phyloP scores from a whole-genome alignment of 2,797 vertebrate species.

The Hafferia zeledoni region DNA sequence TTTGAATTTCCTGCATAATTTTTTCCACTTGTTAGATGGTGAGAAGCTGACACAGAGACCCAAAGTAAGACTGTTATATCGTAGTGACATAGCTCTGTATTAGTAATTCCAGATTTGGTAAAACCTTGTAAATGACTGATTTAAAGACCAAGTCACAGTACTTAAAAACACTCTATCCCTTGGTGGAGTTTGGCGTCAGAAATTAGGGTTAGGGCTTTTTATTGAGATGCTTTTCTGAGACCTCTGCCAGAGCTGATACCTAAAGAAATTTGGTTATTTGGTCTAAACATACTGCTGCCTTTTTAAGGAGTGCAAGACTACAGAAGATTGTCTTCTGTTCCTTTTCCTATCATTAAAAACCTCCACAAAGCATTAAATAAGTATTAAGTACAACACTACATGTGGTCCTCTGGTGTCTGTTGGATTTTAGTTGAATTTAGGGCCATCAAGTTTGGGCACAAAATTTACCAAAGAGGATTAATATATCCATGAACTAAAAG shows the following conservation, averaged over 20 bases:
- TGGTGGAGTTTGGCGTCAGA: neutral
- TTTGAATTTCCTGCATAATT: neutral
- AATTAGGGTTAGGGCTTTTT: neutral
- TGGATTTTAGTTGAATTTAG: neutral
- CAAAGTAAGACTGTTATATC: neutral
- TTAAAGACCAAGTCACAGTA: neutral
- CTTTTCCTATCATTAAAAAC: neutral
- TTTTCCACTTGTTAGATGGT: neutral
- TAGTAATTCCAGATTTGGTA: neutral
- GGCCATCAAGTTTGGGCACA: neutral
- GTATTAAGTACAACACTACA: neutral
- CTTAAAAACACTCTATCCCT: neutral
- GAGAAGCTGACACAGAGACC: neutral
- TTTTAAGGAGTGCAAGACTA: neutral
- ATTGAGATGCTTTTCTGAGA: neutral
- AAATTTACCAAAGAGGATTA: neutral
- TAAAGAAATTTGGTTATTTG: neutral
- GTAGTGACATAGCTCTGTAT: neutral
- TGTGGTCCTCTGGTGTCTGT: neutral
- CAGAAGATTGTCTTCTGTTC: neutral
- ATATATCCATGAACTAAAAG: neutral
- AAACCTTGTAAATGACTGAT: neutral
- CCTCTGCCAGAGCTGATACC: neutral
- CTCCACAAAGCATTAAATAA: neutral
- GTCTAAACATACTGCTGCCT: neutral